These are phyloP conservation scores for Oophaga pumilio DNA, from an alignment of 2,113 vertebrate species.

Conservation along the genomic window DNA sequence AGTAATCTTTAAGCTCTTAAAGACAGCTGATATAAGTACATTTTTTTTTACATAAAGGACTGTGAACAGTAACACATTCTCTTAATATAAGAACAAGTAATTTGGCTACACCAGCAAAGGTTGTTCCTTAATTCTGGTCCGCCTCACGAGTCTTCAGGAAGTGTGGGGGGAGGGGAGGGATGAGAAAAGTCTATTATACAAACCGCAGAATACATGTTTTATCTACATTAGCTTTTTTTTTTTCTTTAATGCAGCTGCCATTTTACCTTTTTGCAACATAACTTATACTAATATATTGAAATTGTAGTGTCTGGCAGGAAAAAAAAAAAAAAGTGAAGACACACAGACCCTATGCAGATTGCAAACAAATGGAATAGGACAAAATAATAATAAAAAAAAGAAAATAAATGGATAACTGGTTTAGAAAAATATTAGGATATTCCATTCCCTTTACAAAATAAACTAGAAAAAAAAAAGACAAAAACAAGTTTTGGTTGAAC, in stretches of 20 bases:
- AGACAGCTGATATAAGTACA: not conserved
- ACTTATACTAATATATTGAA: slow-evolving; percentile 59
- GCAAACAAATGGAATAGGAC: not conserved
- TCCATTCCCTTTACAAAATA: not conserved
- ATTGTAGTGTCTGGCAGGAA: slow-evolving; percentile 66
- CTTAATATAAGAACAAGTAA: slow-evolving; percentile 1
- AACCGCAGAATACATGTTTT: not conserved
- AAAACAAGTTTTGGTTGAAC: not conserved
- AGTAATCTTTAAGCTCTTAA: not conserved
- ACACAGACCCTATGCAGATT: not conserved
- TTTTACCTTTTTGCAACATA: slow-evolving; percentile 65
- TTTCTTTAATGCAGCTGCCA: slow-evolving; percentile 33
- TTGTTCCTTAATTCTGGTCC: not conserved
- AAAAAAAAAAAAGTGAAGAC: not conserved
- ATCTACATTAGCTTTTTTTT: slow-evolving; percentile 63
- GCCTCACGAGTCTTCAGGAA: not conserved
- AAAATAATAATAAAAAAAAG: not conserved
- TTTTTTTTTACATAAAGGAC: slow-evolving; percentile 27
- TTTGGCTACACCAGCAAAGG: not conserved
- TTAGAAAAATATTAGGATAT: not conserved
- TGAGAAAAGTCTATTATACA: not conserved
- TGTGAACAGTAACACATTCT: slow-evolving; percentile 18
- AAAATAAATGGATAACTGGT: not conserved
- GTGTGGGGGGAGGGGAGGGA: not conserved
- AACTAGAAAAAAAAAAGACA: not conserved